Conservation (phyloP, 1,140 invertebrate genomes). For the Macrocentrus cingulum region DNA sequence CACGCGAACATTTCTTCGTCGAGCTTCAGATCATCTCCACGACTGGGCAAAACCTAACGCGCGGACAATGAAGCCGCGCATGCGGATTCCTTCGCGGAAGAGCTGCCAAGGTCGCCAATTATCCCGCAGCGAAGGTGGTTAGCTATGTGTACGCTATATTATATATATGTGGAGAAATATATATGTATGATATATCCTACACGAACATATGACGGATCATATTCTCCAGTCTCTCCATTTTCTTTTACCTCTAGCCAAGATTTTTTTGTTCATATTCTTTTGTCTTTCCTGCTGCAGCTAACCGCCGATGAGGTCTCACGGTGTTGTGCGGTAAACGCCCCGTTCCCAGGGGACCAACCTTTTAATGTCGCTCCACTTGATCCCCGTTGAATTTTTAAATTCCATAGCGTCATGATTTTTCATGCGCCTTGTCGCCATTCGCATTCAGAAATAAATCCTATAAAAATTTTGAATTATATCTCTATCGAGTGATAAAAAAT, state of each 20-base stretch:
- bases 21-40: background rate
- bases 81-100: constrained; percentile 54
- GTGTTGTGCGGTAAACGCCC: constrained; percentile 27
- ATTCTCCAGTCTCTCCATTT: constrained; percentile 9
- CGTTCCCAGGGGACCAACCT: constrained; percentile 21
- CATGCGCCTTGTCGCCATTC: no score
- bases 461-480: no score
- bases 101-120: constrained; percentile 52
- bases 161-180: no score
- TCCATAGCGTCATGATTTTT: no score
- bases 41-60: constrained; percentile 12
- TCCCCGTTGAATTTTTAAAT: constrained; percentile 16
- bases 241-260: constrained; percentile 5
- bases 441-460: no score
- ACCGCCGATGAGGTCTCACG: constrained; percentile 11
- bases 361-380: constrained; percentile 2
- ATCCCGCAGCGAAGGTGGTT: constrained; percentile 45
- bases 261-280: background rate
- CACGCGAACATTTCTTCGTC: constrained; percentile 22
- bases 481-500: no score
- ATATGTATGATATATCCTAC: background rate
- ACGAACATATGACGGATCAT: constrained; percentile 33
- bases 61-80: constrained; percentile 17
- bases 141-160: constrained; percentile 9
- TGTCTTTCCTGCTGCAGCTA: constrained; percentile 3